Percentiles rank a stretch among this genome's conserved stretches.
These are phyloP conservation scores for Leptarthrus brevirostris DNA, from an alignment of 2,888 invertebrate genomes.

Conservation along the genomic window DNA sequence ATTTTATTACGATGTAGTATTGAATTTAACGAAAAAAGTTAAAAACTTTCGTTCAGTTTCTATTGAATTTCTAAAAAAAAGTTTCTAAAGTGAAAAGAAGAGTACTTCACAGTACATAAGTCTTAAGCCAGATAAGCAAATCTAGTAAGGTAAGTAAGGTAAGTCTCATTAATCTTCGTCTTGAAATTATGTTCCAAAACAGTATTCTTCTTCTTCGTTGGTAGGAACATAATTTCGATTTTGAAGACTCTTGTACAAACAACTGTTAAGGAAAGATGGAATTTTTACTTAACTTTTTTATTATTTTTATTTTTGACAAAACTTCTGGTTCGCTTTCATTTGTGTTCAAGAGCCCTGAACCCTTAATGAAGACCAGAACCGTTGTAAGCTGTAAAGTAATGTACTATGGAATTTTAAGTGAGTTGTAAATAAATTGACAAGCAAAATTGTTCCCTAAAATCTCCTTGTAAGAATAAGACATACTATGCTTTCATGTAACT, in stretches of 20 bases:
- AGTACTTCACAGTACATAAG: not conserved
- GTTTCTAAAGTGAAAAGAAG: conserved; percentile 1
- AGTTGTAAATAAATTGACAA: not conserved
- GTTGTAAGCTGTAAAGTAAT: not conserved
- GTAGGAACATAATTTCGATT: not conserved
- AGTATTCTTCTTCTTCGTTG: not conserved
- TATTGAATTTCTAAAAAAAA: conserved; percentile 32
- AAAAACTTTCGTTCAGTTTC: conserved; percentile 43
- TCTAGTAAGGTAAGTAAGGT: not conserved
- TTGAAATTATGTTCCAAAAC: not conserved
- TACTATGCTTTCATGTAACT: conserved; percentile 23
- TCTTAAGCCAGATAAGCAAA: not conserved
- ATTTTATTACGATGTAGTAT: conserved; percentile 35
- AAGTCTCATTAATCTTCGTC: not conserved
- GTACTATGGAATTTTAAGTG: too few relatives aligned
- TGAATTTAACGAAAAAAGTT: conserved; percentile 11
- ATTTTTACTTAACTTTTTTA: conserved; percentile 18
- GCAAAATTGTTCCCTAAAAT: conserved; percentile 12
- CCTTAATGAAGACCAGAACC: conserved; percentile 55
- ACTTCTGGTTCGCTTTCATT: conserved; percentile 56
- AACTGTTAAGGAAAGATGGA: conserved; percentile 14
- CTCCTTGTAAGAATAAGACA: not conserved
- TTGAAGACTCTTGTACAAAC: not conserved
- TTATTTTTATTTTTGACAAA: conserved; percentile 22
- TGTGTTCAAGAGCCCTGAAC: conserved; percentile 59